phyloP scores from a whole-genome alignment of 2,888 invertebrate genomes.

The Nephrotoma guestfalica region DNA sequence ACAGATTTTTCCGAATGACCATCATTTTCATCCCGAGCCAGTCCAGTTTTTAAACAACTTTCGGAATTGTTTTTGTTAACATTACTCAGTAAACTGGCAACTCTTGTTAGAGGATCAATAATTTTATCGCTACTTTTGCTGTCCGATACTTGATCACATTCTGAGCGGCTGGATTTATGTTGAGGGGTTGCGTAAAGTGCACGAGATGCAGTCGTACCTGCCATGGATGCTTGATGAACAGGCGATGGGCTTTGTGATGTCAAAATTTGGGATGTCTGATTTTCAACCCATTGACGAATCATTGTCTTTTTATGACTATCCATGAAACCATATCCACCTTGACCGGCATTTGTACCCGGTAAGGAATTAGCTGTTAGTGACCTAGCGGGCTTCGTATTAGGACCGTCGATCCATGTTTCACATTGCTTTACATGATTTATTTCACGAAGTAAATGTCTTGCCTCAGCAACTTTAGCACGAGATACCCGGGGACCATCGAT shows the following conservation, averaged over 20 bases:
- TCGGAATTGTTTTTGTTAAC: conserved; percentile 10
- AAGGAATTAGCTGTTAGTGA: conserved; percentile 33
- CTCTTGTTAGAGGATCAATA: conserved; percentile 42
- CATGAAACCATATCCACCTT: conserved; percentile 69
- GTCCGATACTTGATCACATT: conserved; percentile 29
- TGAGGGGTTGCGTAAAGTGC: conserved; percentile 18
- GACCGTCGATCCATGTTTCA: conserved; percentile 94
- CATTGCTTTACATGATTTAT: conserved; percentile 60
- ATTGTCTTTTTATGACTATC: conserved; percentile 84
- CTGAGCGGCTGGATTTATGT: conserved; percentile 37
- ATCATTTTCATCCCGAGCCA: conserved; percentile 22
- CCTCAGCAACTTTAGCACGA: conserved; percentile 60
- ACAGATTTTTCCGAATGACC: conserved; percentile 27
- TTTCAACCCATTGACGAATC: conserved; percentile 89
- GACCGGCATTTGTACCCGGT: conserved; percentile 16
- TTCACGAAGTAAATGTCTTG: conserved; percentile 63
- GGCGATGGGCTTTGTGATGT: conserved; percentile 46
- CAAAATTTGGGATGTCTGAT: conserved; percentile 66
- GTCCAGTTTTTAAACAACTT: conserved; percentile 9
- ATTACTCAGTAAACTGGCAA: conserved; percentile 36
- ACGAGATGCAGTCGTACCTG: background rate
- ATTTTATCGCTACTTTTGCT: conserved; percentile 37
- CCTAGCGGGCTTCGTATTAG: conserved; percentile 49
- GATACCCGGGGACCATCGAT: conserved; percentile 89
- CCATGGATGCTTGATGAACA: conserved; percentile 14